A percentile compares a stretch with the other conserved stretches of the same genome.
Evolutionary conservation across 1,140 invertebrate genomes (phyloP).

Genomic region (Rhagoletis pomonella): DNA sequence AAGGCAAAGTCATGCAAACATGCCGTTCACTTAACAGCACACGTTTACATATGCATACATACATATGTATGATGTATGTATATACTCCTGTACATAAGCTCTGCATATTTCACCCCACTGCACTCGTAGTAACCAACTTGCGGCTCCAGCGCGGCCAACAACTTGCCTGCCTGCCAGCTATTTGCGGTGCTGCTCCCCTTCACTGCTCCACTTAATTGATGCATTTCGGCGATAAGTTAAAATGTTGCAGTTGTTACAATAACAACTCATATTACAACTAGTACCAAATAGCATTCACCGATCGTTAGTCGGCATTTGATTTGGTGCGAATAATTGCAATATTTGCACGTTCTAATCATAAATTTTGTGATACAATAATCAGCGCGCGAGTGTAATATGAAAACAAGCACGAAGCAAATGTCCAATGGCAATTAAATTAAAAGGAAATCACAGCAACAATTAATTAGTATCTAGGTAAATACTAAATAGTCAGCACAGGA

Average conservation of each 20-base stretch:
- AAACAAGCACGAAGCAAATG: constrained; percentile 1
- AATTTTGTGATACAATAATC: constrained; percentile 48
- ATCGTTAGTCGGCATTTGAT: constrained; percentile 46
- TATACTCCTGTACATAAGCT: too few relatives aligned
- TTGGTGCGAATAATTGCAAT: constrained; percentile 48
- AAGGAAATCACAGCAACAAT: not conserved
- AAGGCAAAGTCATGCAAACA: not conserved
- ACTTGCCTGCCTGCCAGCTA: not conserved
- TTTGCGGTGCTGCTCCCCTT: not conserved
- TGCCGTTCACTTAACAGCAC: not conserved
- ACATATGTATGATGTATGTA: too few relatives aligned
- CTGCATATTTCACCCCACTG: too few relatives aligned
- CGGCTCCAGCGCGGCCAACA: not conserved
- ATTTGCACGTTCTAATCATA: constrained; percentile 52
- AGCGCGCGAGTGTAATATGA: constrained; percentile 55
- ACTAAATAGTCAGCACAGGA: not conserved
- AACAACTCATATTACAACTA: not conserved
- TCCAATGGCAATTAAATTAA: not conserved
- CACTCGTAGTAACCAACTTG: not conserved
- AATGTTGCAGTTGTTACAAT: constrained; percentile 41
- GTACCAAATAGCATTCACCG: not conserved
- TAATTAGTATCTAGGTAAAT: constrained; percentile 11
- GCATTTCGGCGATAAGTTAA: constrained; percentile 38
- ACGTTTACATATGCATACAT: not conserved
- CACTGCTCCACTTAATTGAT: constrained; percentile 51